Base-by-base conservation (phyloP, 1,140 invertebrate genomes). In the Drosophila nigromelanica region DNA sequence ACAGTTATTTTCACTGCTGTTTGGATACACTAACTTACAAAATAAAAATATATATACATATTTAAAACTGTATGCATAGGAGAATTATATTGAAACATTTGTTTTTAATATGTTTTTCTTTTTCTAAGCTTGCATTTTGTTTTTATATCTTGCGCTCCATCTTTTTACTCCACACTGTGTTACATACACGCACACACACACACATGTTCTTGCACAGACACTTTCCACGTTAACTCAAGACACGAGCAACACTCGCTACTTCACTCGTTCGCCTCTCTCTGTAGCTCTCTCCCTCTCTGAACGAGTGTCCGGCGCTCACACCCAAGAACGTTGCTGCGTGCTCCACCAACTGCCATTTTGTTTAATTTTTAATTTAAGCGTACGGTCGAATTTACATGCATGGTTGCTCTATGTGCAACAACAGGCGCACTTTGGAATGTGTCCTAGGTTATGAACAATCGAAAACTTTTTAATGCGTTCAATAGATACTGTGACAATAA, bases 281-380 rank as follows among this genome's bases (percentile, higher is more conserved):
- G 18, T 56, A 45, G 10, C 47, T 56, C 52, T 45, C 45, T 51
- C 18, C 33, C 37, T 47, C 58, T 47, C 40, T 39, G 58, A 63
- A 63, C 66, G 66, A 59, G 72, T 63, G 67, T 70, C 71, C 70
- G 70, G 68, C 60, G 68, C 68, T 75, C 73, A 75, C 73, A 75
- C 73, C 73, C 73, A 75, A 72, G 68, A 72, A 71, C 48, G 21
- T 61, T 70, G 72, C 43, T 74, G 72, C 60, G 68, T 71, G 68
- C 68, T 74, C 72, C 72, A 72, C 69, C 70, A 75, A 71, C 73
- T 75, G 67, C 73, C 73, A 75, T 75, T 75, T 75, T 75, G 73
- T 75, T 75, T 75, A 75, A 72, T 75, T 71, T 71, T 71, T 75
- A 64, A 75, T 71, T 71, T 71, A 71, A 71, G 73, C 68, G 62